Evolutionary conservation across 2,797 vertebrate genomes (phyloP), one percentile per base, ranked within the genome.

Genomic region (Hirundo rustica): DNA sequence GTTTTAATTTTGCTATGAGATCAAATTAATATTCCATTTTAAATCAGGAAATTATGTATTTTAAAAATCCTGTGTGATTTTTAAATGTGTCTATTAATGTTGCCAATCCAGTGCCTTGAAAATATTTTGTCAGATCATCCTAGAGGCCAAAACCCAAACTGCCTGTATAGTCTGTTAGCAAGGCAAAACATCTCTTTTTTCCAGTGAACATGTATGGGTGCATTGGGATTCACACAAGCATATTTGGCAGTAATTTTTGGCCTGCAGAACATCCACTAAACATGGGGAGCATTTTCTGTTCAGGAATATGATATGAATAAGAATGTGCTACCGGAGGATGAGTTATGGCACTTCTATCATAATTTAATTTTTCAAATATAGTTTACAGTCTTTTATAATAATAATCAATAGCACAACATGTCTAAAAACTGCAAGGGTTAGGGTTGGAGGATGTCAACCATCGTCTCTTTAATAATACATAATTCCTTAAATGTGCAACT

Each of bases 171-270:
- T 73, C 85, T 92, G 70, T 91, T 89, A 66, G 73, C 4, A n/a
- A 96, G 87, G 89, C 82, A 92, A 92, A 97, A 81, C 85, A 92
- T 64, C 93, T 92, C 92, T 92, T 93, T 89, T 92, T 95, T 88
- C 85, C 85, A 85, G 4, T 85, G 88, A 94, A 85, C 67, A 7
- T 57, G 48, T 81, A 93, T 82, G 71, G 73, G 85, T 62, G 71
- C 71, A 72, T 0, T 76, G 93, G 93, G 95, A 96, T 90, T 93
- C 91, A 74, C 80, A 85, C 77, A 94, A 91, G 70, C 64, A 26
- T 67, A 87, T 88, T 61, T 96, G 96, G 94, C 95, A 97, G 82
- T 84, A 86, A 88, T 95, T 93, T 81, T 95, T 96, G 95, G 96
- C 91, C 95, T 90, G 89, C 70, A 88, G 80, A 93, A 60, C 82